phyloP scores from a whole-genome alignment of 2,888 invertebrate genomes.

The Amphipyra tragopoginis region DNA sequence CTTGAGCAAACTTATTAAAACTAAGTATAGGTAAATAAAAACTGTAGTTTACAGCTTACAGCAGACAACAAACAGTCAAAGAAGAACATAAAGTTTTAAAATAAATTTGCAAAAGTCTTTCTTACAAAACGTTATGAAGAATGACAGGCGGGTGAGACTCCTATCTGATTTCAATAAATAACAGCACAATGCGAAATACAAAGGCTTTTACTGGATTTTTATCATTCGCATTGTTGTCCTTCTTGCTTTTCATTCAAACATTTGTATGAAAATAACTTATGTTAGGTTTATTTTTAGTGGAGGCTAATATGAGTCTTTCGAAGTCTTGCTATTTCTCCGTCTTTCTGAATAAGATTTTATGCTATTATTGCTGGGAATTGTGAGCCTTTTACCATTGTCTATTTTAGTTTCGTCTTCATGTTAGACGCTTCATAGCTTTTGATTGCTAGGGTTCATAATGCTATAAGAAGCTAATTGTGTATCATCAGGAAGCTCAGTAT shows the following conservation, averaged over 20 bases:
- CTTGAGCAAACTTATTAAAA: no score
- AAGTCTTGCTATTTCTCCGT: constrained; percentile 5
- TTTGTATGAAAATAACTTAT: constrained; percentile 20
- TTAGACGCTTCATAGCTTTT: neutral
- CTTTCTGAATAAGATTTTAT: constrained; percentile 10
- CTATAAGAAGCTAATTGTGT: no score
- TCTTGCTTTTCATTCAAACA: constrained; percentile 15
- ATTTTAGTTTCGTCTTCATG: neutral
- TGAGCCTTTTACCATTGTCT: neutral
- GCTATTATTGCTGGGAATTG: neutral
- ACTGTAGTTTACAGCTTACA: neutral
- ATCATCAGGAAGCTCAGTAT: neutral
- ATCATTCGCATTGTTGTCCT: constrained; percentile 34
- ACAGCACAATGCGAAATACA: constrained; percentile 40
- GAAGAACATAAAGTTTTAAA: constrained; percentile 27
- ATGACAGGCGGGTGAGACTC: constrained; percentile 40
- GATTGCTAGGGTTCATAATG: neutral
- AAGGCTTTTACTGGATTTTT: constrained; percentile 47
- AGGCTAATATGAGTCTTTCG: constrained; percentile 10
- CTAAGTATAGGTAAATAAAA: no score
- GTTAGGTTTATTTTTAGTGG: constrained; percentile 33
- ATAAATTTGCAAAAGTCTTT: constrained; percentile 39
- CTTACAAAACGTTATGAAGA: constrained; percentile 47
- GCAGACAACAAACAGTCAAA: neutral
- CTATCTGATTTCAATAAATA: constrained; percentile 58